These are phyloP conservation scores for Formica selysi DNA, from an alignment of 1,140 invertebrate species.

Conservation along the genomic window DNA sequence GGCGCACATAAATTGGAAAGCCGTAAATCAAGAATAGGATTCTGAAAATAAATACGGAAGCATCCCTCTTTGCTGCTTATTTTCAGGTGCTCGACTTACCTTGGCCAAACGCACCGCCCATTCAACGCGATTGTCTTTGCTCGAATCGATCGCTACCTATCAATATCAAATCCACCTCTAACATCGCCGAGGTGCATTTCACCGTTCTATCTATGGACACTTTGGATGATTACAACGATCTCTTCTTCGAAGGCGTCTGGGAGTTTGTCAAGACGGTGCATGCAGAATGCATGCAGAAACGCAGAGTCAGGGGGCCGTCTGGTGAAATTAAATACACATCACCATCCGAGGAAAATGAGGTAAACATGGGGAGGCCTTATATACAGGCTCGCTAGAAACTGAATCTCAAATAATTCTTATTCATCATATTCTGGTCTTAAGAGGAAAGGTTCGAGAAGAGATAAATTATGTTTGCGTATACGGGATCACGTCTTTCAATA, in stretches of 20 bases:
- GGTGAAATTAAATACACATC: conserved; percentile 90
- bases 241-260: conserved; percentile 94
- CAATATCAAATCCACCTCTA: conserved; percentile 91
- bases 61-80: not conserved
- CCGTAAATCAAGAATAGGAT: not conserved
- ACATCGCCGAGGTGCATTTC: conserved; percentile 93
- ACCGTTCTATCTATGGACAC: conserved; percentile 93
- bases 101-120: conserved; percentile 89
- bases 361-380: conserved; percentile 81
- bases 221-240: conserved; percentile 93
- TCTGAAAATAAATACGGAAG: not conserved
- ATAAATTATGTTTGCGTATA: not conserved
- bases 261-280: conserved; percentile 91
- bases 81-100: conserved; percentile 90
- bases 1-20: conserved; percentile 19
- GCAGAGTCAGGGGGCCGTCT: conserved; percentile 91
- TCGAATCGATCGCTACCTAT: conserved; percentile 89
- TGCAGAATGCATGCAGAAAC: conserved; percentile 87
- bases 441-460: not conserved
- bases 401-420: not conserved
- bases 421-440: not conserved
- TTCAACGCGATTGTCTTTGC: conserved; percentile 91
- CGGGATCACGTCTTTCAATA: not conserved
- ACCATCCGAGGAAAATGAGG: conserved; percentile 89
- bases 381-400: not conserved